phyloP scores from a whole-genome alignment of 2,888 invertebrate species.

The Leucoma salicis region DNA sequence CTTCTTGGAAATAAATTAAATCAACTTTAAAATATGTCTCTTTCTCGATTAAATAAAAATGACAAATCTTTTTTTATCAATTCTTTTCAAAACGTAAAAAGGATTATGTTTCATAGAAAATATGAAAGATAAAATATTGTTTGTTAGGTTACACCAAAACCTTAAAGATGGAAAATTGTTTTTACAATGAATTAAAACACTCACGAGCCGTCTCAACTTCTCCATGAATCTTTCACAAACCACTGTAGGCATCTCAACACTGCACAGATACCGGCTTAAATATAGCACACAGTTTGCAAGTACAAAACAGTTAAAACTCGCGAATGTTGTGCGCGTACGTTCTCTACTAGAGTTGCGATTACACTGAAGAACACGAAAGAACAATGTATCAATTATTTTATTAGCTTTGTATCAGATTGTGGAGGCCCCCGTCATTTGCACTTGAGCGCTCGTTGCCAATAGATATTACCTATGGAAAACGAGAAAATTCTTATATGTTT shows the following conservation, averaged over 20 bases:
- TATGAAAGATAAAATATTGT: no score
- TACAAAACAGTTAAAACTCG: conserved; percentile 6
- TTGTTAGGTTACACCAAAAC: no score
- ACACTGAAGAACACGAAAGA: conserved; percentile 18
- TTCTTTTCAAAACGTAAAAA: no score
- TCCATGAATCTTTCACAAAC: conserved; percentile 55
- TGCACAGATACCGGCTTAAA: conserved; percentile 17
- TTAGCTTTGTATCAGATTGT: conserved; percentile 23
- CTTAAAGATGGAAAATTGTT: no score
- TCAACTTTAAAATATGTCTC: no score
- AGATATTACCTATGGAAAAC: conserved; percentile 3
- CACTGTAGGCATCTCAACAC: conserved; percentile 55
- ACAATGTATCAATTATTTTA: conserved; percentile 28
- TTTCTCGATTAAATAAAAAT: no score
- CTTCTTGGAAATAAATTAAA: no score
- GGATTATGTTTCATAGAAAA: no score
- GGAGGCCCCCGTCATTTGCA: conserved; percentile 21
- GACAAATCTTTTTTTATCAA: no score
- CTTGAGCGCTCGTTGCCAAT: conserved; percentile 11
- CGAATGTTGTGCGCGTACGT: conserved; percentile 12
- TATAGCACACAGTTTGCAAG: conserved; percentile 10
- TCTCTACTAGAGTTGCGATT: conserved; percentile 15
- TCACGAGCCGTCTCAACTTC: conserved; percentile 51
- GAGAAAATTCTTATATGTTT: neutral
- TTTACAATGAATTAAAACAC: conserved; percentile 28